phyloP scores from a whole-genome alignment of 2,888 invertebrate genomes.

The Zaprionus lineosus region DNA sequence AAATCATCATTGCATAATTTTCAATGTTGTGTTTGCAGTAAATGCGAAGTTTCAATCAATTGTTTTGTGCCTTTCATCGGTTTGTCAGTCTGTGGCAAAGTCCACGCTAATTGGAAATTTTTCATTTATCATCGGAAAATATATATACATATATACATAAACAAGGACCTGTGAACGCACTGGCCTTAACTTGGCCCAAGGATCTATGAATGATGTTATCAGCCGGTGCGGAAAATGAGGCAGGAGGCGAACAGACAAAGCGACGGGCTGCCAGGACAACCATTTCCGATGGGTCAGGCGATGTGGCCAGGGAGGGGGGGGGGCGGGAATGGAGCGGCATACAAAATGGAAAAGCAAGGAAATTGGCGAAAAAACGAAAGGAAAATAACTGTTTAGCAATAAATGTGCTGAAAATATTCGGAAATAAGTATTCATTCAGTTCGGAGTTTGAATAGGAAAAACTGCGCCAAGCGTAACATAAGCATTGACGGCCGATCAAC shows the following conservation, averaged over 20 bases:
- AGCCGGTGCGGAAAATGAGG: too few species aligned
- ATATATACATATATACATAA: slow-evolving; percentile 10
- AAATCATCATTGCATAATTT: too few species aligned
- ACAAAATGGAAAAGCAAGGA: too few species aligned
- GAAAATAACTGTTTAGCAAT: slow-evolving; percentile 61
- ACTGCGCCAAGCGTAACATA: slow-evolving; percentile 4
- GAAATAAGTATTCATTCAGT: slow-evolving; percentile 64
- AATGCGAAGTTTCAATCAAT: too few species aligned
- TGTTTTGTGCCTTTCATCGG: too few species aligned
- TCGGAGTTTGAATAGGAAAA: slow-evolving; percentile 11
- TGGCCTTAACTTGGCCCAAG: too few species aligned
- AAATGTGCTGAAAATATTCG: slow-evolving; percentile 65
- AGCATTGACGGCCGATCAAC: slow-evolving; percentile 36
- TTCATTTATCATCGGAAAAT: slow-evolving; percentile 1
- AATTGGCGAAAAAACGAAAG: slow-evolving; percentile 9
- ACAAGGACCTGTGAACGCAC: too few species aligned
- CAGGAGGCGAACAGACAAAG: slow-evolving; percentile 8
- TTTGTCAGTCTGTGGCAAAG: not conserved
- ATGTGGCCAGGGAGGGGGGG: too few species aligned
- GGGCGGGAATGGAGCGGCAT: too few species aligned
- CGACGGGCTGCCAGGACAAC: slow-evolving; percentile 47
- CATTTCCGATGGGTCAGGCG: slow-evolving; percentile 62
- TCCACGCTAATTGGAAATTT: slow-evolving; percentile 3
- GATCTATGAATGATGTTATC: too few species aligned
- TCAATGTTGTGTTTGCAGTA: too few species aligned